Base-by-base conservation (phyloP, 2,797 vertebrate species). In the Chelidonichthys spinosus region DNA sequence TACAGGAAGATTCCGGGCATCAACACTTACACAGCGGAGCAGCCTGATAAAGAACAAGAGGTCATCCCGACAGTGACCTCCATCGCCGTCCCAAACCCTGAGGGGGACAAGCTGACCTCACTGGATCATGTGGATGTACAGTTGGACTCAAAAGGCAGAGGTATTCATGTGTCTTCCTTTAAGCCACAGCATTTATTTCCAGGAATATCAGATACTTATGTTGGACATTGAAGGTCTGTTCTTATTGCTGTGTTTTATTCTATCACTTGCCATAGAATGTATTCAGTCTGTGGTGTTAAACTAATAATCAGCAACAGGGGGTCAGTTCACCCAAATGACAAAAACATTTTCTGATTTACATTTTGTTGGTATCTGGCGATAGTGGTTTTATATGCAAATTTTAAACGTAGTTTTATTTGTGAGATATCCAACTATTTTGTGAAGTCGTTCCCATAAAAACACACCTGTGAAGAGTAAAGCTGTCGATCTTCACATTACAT, bases 31-130 rank as follows among this genome's bases (percentile, higher is more conserved):
- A 89, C 91, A 50, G 80, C 69, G 7, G 91, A 93, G 87, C 91
- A 93, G 86, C 83, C 92, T 5, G 92, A 94, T 74, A 94, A 94
- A 89, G 91, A 94, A 89, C 91, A 93, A 85, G 92, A 93, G 89
- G 93, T 94, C 79, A 92, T 94, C 56, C 91, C 93, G 0, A 84
- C 92, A 0, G 92, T 94, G 85, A 89, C 91, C 87, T 93, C 93
- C 68, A 88, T 93, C 63, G 88, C 85, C 14, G 79, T 89, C 81
- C 84, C 89, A 47, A 88, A 90, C 66, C 90, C 91, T 25, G 86
- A 92, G 86, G 92, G 86, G 18, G 90, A 91, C 59, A 81, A 87
- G 59, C 44, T 87, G 85, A 92, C 90, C 81, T 83, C 89, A 3
- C 76, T 87, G 89, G 92, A 93, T 67, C 82, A 73, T 60, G 90